Evolutionary conservation across 1,140 invertebrate genomes (phyloP).

Genomic region (Trichogramma pretiosum): DNA sequence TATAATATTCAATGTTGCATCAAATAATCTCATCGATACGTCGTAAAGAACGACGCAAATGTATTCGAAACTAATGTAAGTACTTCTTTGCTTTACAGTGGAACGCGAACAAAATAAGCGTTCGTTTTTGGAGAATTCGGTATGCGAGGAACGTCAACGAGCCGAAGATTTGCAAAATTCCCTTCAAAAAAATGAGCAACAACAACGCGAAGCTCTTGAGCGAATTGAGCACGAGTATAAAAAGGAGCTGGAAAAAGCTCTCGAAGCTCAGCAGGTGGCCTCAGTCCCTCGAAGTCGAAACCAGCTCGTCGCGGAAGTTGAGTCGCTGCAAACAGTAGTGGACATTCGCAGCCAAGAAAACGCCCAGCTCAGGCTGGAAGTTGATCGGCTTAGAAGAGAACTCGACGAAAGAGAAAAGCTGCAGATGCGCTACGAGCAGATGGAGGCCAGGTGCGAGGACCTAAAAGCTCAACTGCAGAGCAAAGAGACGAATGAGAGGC

Average conservation of each 20-base stretch:
- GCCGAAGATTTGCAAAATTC: conserved; percentile 28
- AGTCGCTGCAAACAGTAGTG: conserved; percentile 65
- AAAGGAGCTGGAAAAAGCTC: conserved; percentile 26
- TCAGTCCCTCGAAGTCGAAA: too few relatives aligned
- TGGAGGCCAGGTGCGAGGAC: conserved; percentile 61
- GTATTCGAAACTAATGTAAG: too few relatives aligned
- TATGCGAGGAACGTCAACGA: conserved; percentile 25
- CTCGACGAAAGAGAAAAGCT: conserved; percentile 52
- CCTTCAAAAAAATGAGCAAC: conserved; percentile 26
- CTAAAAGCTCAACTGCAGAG: conserved; percentile 55
- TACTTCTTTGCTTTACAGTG: too few relatives aligned
- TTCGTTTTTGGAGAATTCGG: conserved; percentile 27
- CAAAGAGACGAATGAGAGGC: conserved; percentile 47
- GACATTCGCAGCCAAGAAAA: conserved; percentile 68
- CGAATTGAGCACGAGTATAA: conserved; percentile 40
- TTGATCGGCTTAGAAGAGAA: conserved; percentile 46
- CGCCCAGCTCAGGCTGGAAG: conserved; percentile 56
- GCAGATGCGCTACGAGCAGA: conserved; percentile 48
- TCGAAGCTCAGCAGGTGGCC: neutral
- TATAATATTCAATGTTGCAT: too few relatives aligned
- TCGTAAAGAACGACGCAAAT: too few relatives aligned
- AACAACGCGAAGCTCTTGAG: conserved; percentile 32
- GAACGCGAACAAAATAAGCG: conserved; percentile 29
- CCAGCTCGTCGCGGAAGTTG: conserved; percentile 55
- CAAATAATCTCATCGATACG: too few relatives aligned